Evolutionary conservation across 2,797 vertebrate species (phyloP), one percentile per base, ranked within the genome.

Genomic region (Alfaro cultratus): DNA sequence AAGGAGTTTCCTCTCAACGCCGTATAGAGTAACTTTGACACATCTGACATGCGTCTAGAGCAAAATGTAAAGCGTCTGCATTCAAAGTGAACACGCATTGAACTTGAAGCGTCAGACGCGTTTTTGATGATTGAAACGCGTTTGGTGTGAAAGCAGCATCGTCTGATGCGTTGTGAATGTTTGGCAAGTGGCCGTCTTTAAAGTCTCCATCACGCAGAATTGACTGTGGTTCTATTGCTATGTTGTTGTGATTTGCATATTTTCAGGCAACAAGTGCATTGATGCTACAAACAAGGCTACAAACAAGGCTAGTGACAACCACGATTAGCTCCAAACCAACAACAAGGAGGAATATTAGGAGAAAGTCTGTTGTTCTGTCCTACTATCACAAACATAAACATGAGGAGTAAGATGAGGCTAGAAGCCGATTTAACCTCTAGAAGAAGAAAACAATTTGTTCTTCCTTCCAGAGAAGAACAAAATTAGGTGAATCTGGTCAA

Each of bases 171-270:
- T 96, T 96, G 97, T 97, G 96, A 97, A 97, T 96, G 97, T 98
- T 97, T 98, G 97, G 97, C 97, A 97, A 97, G 92, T 96, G 97
- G 96, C 96, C 97, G 97, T 97, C 97, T 97, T 97, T 81, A 96
- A 96, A 92, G 89, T 94, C 92, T 92, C 91, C 85, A 86, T 93
- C 87, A 91, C 86, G 87, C 93, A 93, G 88, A 88, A 78, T 87
- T 89, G 91, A 93, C 97, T 97, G 97, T 99, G 97, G 96, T 98
- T 98, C 97, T 97, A 97, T 94, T 90, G 93, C 92, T 95, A 95
- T 97, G 96, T 95, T 95, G 96, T 98, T 97, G 97, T 97, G 97
- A 87, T 97, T 97, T 97, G 97, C 96, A 96, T 97, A 97, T 96
- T 96, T 96, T 96, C 95, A 93, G 96, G 97, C 96, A 87, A 95